These are phyloP conservation scores for Erebia aethiops DNA, from an alignment of 2,888 invertebrate species.

Conservation along the genomic window DNA sequence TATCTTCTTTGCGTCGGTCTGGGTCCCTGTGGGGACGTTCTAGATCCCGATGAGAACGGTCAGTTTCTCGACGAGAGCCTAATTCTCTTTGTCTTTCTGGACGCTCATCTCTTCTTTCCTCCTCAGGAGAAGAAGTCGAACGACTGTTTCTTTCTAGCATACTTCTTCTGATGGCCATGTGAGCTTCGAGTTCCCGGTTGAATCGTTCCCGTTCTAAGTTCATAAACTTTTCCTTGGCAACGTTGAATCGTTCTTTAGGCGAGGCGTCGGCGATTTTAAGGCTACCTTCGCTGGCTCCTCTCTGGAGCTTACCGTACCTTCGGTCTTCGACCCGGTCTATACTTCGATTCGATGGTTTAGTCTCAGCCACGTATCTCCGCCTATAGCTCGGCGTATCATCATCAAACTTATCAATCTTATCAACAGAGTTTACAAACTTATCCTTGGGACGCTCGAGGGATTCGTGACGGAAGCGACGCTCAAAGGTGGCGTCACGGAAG, in stretches of 20 bases:
- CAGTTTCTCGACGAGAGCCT: constrained; percentile 73
- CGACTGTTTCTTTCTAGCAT: constrained; percentile 79
- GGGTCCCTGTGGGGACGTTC: constrained; percentile 52
- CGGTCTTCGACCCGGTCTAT: constrained; percentile 76
- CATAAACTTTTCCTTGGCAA: constrained; percentile 93
- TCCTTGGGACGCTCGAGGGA: constrained; percentile 66
- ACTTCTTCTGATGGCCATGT: constrained; percentile 78
- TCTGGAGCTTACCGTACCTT: constrained; percentile 69
- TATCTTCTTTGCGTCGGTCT: constrained; percentile 66
- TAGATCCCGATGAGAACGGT: constrained; percentile 70
- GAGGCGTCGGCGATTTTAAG: constrained; percentile 75
- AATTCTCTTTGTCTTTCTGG: constrained; percentile 71
- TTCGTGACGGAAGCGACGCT: constrained; percentile 74
- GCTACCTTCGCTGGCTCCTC: constrained; percentile 76
- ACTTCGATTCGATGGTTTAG: constrained; percentile 74
- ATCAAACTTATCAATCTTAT: constrained; percentile 67
- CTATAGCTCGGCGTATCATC: constrained; percentile 71
- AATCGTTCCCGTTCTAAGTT: constrained; percentile 88
- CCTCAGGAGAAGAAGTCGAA: constrained; percentile 81
- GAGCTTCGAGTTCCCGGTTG: constrained; percentile 80
- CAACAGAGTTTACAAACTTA: constrained; percentile 38
- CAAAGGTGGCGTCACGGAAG: constrained; percentile 68
- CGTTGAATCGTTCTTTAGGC: constrained; percentile 91
- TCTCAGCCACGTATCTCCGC: constrained; percentile 77
- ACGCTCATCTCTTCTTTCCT: constrained; percentile 78